Base-by-base conservation (phyloP, 2,888 invertebrate species). In the Drosophila siamana region DNA sequence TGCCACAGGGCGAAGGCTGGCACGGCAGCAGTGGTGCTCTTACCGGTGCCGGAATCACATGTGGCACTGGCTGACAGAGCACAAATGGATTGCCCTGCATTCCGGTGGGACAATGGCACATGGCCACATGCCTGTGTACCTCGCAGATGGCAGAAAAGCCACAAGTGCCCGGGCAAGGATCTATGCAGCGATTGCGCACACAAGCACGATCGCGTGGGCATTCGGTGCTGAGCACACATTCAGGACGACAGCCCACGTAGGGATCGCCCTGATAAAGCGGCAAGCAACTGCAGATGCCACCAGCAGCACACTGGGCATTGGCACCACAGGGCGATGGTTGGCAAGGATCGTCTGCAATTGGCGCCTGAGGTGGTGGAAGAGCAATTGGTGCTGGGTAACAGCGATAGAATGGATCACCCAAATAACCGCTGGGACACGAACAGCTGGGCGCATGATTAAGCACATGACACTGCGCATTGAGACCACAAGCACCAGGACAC, bases 131-230 rank as follows among this genome's bases (percentile, higher is more conserved):
- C 84, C 94, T 96, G 36, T 95, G 94, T 2, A 96, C 96, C 28
- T 95, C 93, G 88, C 97, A 97, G 86, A 95, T 93, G 9, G 96
- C 95, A 89, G 94, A 94, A 0, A 92, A 87, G 3, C 95, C 96
- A 89, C 96, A 96, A 15, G 94, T 94, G 65, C 95, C 94, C 2
- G 93, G 92, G 90, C 96, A 96, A 15, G 96, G 96, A 90, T 96
- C 95, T 65, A 92, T 92, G 88, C 96, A 96, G 92, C 95, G 96
- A 80, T 94, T 94, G 86, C 95, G 95, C 36, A 95, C 94, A 86
- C 96, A 96, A 13, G 96, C 95, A 87, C 94, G 92, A 82, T 95
- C 93, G 77, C 93, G 94, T 0, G 94, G 79, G 88, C 96, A 96
- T 92, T 96, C 95, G 61, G 94, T 94, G 89, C 95, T 96, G 70